These are phyloP conservation scores for Gymnocheta viridis DNA, from an alignment of 2,888 invertebrate genomes.

Conservation along the genomic window DNA sequence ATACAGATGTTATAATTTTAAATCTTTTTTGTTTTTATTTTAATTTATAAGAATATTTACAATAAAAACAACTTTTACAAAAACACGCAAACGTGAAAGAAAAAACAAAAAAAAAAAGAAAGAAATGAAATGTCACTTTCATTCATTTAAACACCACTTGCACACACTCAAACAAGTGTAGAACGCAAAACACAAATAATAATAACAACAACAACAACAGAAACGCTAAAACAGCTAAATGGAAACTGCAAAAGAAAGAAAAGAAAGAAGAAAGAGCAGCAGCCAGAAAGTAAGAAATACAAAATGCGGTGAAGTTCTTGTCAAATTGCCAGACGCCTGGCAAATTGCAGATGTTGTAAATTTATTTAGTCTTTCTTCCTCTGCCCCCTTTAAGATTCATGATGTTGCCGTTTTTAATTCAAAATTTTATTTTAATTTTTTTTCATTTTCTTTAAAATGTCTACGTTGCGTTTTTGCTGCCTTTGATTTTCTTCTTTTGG, in stretches of 20 bases:
- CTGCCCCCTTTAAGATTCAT: background rate
- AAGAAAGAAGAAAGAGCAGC: background rate
- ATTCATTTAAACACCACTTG: conserved; percentile 61
- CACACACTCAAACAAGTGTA: conserved; percentile 43
- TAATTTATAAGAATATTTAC: conserved; percentile 15
- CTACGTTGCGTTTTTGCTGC: conserved; percentile 14
- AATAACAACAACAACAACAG: background rate
- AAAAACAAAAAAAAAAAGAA: background rate
- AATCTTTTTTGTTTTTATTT: background rate
- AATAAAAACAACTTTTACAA: background rate
- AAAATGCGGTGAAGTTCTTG: conserved; percentile 61
- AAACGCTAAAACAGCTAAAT: conserved; percentile 37
- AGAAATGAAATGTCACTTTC: conserved; percentile 60
- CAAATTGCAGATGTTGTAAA: conserved; percentile 64
- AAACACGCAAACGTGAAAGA: conserved; percentile 4
- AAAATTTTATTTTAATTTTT: conserved; percentile 10
- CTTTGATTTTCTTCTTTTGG: background rate
- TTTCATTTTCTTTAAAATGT: conserved; percentile 19
- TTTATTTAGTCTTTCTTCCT: conserved; percentile 41
- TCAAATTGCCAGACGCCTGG: conserved; percentile 67
- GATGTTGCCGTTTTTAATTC: conserved; percentile 7
- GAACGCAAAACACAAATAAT: conserved; percentile 8
- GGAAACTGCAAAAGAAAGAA: conserved; percentile 27
- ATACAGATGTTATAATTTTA: conserved; percentile 64
- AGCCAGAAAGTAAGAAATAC: conserved; percentile 24